phyloP scores from a whole-genome alignment of 2,888 invertebrate genomes.

The Drosophila atroscutellata region DNA sequence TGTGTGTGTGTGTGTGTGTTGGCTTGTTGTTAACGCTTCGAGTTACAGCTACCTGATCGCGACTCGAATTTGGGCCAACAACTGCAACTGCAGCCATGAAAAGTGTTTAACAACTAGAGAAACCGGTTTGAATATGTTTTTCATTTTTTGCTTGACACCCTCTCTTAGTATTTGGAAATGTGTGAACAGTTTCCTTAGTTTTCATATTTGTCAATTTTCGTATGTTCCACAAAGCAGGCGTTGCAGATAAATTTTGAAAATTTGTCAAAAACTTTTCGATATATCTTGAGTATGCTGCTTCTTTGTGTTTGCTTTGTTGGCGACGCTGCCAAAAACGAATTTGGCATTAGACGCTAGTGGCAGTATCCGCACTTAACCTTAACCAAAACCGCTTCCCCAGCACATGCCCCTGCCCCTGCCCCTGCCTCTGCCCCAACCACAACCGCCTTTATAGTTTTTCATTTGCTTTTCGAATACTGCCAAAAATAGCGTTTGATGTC shows the following conservation, averaged over 20 bases:
- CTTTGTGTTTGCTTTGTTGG: conserved; percentile 47
- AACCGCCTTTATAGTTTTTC: not conserved
- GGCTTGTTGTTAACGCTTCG: conserved; percentile 34
- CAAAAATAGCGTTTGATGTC: conserved; percentile 62
- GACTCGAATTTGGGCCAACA: conserved; percentile 36
- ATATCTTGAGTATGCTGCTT: conserved; percentile 16
- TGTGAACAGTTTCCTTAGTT: conserved; percentile 41
- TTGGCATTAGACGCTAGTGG: conserved; percentile 53
- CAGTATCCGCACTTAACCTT: conserved; percentile 72
- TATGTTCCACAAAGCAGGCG: conserved; percentile 19
- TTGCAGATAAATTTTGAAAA: conserved; percentile 60
- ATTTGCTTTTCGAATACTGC: conserved; percentile 23
- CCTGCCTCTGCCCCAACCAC: not conserved
- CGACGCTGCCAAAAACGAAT: conserved; percentile 64
- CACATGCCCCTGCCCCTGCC: not conserved
- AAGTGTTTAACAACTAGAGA: conserved; percentile 25
- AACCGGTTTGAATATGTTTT: conserved; percentile 44
- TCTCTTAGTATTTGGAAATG: not conserved
- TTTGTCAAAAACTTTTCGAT: conserved; percentile 61
- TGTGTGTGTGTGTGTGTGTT: conserved; percentile 12
- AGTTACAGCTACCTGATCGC: conserved; percentile 43
- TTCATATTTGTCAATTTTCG: conserved; percentile 24
- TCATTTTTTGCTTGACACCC: conserved; percentile 4
- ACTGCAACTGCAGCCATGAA: conserved; percentile 22
- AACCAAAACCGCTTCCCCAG: conserved; percentile 37